phyloP scores from a whole-genome alignment of 2,113 vertebrate genomes.

The Otocyon megalotis region DNA sequence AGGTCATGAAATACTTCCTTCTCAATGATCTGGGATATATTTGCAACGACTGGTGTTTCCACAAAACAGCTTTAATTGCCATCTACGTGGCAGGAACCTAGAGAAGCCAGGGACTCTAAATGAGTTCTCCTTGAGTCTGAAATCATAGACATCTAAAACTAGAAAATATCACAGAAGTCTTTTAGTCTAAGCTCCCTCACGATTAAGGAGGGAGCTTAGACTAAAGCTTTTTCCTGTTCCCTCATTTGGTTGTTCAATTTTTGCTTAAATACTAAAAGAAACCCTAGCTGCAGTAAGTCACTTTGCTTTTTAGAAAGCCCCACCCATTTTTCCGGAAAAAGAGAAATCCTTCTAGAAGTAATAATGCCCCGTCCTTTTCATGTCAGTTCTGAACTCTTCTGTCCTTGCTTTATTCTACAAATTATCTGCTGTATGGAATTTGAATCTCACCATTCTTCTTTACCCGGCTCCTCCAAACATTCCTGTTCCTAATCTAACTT shows the following conservation, averaged over 20 bases:
- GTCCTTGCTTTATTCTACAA: neutral
- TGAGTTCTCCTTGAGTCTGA: neutral
- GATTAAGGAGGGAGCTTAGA: neutral
- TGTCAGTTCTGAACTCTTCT: neutral
- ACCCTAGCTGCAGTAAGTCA: neutral
- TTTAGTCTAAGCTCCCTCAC: neutral
- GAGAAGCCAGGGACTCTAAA: neutral
- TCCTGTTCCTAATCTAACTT: neutral
- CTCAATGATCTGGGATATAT: neutral
- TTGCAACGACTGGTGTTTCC: neutral
- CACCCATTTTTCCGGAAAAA: neutral
- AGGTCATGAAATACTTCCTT: neutral
- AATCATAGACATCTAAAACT: constrained; percentile 27
- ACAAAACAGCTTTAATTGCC: neutral
- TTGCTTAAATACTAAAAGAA: constrained; percentile 5
- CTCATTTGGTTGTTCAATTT: neutral
- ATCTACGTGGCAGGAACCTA: neutral
- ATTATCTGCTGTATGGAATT: neutral
- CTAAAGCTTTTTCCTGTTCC: neutral
- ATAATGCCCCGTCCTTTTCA: neutral
- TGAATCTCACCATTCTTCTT: neutral
- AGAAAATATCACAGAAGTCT: neutral
- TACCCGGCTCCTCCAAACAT: neutral
- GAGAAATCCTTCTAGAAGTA: neutral
- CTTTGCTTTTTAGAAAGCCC: constrained; percentile 20